phyloP scores from a whole-genome alignment of 64 coral and sea anemone genomes.

The Dendrophyllia cribrosa region DNA sequence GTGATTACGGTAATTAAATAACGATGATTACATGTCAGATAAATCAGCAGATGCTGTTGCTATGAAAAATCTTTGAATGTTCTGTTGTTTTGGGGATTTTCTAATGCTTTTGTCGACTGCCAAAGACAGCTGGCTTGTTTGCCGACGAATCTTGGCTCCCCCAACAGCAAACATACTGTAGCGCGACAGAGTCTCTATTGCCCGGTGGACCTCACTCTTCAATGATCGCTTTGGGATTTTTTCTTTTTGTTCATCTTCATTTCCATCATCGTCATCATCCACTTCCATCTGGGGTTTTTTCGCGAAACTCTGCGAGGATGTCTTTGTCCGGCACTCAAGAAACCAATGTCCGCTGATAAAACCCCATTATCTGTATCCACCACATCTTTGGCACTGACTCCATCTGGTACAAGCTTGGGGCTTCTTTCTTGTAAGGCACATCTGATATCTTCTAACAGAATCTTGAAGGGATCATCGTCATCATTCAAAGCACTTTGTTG shows the following conservation, averaged over 20 bases:
- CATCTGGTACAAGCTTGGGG: conserved; percentile 2
- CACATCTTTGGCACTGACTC: conserved; percentile 2
- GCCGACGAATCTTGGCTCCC: background rate
- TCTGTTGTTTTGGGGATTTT: background rate
- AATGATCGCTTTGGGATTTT: background rate
- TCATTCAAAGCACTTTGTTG: conserved; percentile 15
- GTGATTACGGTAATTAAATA: no score
- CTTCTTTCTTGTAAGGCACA: conserved; percentile 2
- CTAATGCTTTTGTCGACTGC: background rate
- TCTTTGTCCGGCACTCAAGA: conserved; percentile 6
- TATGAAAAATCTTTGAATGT: background rate
- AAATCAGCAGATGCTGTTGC: background rate
- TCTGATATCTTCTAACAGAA: conserved; percentile 4
- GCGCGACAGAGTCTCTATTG: background rate
- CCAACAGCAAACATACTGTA: background rate
- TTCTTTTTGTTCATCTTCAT: no score
- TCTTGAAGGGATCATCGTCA: conserved; percentile 29
- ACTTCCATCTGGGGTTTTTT: conserved; percentile 2
- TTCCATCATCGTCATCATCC: background rate
- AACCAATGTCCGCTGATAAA: background rate
- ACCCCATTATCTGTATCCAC: conserved; percentile 4
- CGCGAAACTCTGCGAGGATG: conserved; percentile 18
- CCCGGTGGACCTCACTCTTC: background rate
- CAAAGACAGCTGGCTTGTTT: background rate
- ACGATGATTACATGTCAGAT: no score